Evolutionary conservation across 2,113 vertebrate species (phyloP).

Genomic region (Forbesichthys papilliferus): DNA sequence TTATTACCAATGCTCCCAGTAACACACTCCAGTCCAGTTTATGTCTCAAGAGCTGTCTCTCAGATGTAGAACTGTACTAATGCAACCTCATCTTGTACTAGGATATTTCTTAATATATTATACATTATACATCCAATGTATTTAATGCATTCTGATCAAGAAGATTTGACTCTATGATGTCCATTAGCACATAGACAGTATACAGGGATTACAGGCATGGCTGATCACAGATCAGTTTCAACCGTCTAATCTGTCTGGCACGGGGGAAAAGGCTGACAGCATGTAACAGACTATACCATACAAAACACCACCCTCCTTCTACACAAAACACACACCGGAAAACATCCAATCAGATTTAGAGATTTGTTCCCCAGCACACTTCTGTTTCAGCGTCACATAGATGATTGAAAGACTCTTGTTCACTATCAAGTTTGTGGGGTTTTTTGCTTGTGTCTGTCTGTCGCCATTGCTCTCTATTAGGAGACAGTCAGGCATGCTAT

Average conservation of each 20-base stretch:
- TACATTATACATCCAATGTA: too few relatives aligned
- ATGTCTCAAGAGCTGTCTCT: slow-evolving; percentile 7
- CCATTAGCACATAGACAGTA: slow-evolving; percentile 7
- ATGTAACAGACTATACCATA: background rate
- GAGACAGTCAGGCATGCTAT: background rate
- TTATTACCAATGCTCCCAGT: slow-evolving; percentile 50
- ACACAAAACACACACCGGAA: slow-evolving; percentile 32
- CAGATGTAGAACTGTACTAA: background rate
- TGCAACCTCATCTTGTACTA: too few relatives aligned
- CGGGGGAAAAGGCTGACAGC: slow-evolving; percentile 32
- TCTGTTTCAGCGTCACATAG: slow-evolving; percentile 24
- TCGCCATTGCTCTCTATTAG: background rate
- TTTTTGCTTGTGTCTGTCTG: background rate
- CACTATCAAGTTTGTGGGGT: background rate
- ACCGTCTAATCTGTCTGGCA: slow-evolving; percentile 60
- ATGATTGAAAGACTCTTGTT: slow-evolving; percentile 24
- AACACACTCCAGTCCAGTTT: slow-evolving; percentile 28
- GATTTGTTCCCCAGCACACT: slow-evolving; percentile 39
- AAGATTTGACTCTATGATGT: too few relatives aligned
- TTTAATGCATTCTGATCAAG: too few relatives aligned
- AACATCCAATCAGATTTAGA: slow-evolving; percentile 57
- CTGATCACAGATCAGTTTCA: slow-evolving; percentile 66
- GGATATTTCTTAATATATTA: too few relatives aligned
- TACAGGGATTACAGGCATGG: slow-evolving; percentile 45
- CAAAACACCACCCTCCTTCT: background rate